Evolutionary conservation across 2,797 vertebrate genomes (phyloP).

Genomic region (Siniperca obscura): DNA sequence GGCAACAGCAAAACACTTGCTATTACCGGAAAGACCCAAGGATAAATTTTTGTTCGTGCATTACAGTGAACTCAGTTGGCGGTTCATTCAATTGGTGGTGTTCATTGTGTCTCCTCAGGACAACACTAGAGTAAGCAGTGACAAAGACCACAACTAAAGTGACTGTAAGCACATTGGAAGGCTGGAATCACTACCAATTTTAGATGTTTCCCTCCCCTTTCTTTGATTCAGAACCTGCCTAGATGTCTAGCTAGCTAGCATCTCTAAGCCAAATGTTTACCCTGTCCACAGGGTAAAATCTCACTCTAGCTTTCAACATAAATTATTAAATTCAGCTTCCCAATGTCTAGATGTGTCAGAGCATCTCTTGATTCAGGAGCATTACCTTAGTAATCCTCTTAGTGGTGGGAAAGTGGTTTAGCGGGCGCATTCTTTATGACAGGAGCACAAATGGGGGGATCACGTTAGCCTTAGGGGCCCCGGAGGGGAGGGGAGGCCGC

Average conservation of each 20-base stretch:
- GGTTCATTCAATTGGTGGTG: too few species aligned
- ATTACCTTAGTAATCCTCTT: conserved; percentile 88
- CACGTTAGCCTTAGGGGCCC: conserved; percentile 80
- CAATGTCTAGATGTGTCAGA: conserved; percentile 74
- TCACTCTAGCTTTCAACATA: conserved; percentile 60
- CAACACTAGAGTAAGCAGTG: neutral
- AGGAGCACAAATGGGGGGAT: conserved; percentile 82
- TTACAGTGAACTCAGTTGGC: neutral
- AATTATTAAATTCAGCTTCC: conserved; percentile 75
- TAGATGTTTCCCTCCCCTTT: neutral
- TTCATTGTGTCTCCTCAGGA: neutral
- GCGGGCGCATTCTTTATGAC: conserved; percentile 83
- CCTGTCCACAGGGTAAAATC: conserved; percentile 29
- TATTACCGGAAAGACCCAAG: neutral
- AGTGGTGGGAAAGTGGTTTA: conserved; percentile 87
- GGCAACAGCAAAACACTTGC: neutral
- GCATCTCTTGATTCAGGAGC: conserved; percentile 83
- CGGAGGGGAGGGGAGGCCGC: conserved; percentile 59
- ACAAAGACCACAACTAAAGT: neutral
- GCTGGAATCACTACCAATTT: neutral
- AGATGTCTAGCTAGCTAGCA: neutral
- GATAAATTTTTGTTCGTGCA: neutral
- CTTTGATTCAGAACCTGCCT: neutral
- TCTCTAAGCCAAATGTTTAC: conserved; percentile 13
- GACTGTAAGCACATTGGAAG: neutral